Conservation (phyloP, 2,888 invertebrate species). For the Rotaria sp. region DNA sequence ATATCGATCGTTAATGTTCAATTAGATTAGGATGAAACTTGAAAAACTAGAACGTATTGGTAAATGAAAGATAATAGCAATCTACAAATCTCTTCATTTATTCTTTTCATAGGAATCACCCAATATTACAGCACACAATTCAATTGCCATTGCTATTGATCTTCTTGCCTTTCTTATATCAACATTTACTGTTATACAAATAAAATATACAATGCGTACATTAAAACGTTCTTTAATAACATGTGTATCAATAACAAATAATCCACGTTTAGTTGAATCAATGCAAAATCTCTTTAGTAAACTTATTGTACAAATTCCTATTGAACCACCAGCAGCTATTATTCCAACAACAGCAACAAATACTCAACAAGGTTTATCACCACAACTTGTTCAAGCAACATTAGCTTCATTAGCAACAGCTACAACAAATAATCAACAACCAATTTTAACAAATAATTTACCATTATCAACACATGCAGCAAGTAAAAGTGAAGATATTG, state of each 20-base stretch:
- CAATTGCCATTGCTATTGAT: background rate
- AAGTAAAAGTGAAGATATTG: slow-evolving; percentile 11
- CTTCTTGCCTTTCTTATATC: slow-evolving; percentile 17
- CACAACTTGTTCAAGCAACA: background rate
- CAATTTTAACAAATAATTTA: background rate
- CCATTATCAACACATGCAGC: background rate
- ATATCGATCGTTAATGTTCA: too few species aligned
- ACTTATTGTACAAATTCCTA: slow-evolving; percentile 14
- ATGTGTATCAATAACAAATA: background rate
- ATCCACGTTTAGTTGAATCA: slow-evolving; percentile 17
- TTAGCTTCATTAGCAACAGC: background rate
- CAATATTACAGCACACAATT: background rate
- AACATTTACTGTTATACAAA: slow-evolving; percentile 2
- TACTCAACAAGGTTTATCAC: background rate
- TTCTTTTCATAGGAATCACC: background rate
- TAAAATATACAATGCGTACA: slow-evolving; percentile 27
- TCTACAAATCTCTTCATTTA: background rate
- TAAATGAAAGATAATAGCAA: too few species aligned
- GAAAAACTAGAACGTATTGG: too few species aligned
- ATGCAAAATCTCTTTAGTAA: slow-evolving; percentile 21
- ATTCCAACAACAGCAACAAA: background rate
- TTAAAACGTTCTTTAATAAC: slow-evolving; percentile 20
- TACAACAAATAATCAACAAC: background rate
- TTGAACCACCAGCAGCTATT: slow-evolving; percentile 9
- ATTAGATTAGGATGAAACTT: too few species aligned